phyloP scores from a whole-genome alignment of 1,140 invertebrate species.

The Medauroidea extradentata region DNA sequence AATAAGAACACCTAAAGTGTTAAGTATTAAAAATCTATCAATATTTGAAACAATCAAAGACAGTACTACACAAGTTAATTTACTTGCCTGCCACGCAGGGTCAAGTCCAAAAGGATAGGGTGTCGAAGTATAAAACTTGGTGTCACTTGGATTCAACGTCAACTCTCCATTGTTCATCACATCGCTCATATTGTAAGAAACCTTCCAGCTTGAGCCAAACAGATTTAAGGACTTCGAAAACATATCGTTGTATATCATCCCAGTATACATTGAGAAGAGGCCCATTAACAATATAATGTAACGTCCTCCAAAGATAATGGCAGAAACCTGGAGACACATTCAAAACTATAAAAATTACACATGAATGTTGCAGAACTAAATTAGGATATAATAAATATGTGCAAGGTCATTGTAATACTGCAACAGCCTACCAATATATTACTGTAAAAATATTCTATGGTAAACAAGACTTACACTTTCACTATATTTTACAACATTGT shows the following conservation, averaged over 20 bases:
- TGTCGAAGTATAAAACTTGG: conserved; percentile 43
- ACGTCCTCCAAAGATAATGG: conserved; percentile 94
- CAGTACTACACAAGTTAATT: conserved; percentile 25
- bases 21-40: too few species aligned
- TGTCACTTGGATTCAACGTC: conserved; percentile 61
- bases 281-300: conserved; percentile 99
- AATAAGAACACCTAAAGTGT: too few species aligned
- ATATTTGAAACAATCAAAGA: too few species aligned
- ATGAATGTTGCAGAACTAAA: conserved; percentile 2
- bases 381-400: too few species aligned
- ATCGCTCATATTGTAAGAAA: conserved; percentile 48
- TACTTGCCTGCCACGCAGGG: conserved; percentile 74
- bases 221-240: conserved; percentile 96
- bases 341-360: conserved; percentile 2
- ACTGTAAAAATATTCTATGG: too few species aligned
- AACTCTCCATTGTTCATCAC: conserved; percentile 45
- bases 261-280: conserved; percentile 94
- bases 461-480: too few species aligned
- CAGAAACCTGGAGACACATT: conserved; percentile 69
- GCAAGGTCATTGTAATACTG: too few species aligned
- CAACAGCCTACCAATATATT: too few species aligned
- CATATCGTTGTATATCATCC: conserved; percentile 96
- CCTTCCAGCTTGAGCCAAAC: conserved; percentile 80
- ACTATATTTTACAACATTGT: too few species aligned
- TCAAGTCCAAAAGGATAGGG: conserved; percentile 87